Base-by-base conservation (phyloP, 2,888 invertebrate species). In the Lasius fuliginosus region DNA sequence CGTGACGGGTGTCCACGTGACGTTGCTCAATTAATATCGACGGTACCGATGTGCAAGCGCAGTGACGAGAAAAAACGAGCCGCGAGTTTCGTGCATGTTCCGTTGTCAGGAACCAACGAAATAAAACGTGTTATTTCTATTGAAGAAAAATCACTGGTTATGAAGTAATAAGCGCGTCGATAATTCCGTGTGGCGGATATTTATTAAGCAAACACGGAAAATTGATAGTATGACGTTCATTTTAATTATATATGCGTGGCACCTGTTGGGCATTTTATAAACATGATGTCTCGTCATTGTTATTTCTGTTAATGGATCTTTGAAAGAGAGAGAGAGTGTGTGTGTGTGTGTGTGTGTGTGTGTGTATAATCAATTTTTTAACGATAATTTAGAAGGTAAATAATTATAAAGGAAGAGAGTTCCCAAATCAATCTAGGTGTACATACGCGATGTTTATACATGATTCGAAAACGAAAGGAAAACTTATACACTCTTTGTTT, bases 201-300 rank as follows among this genome's bases (percentile, higher is more conserved):
- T 84, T 74, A 82, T 84, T 74, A 69, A 65, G 23, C 84, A 18
- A 36, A 42, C 42, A 46, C 12, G 69, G 65, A 42, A 82, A 82
- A 82, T 64, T 18, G 56, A 33, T 23, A n/a, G 79, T 53, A 36
- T 60, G 60, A 65, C 81, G 74, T 74, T 73, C 15, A 42, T 68
- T 62, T 68, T 42, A 53, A 56, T 84, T 60, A 73, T 64, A 27
- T 49, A 81, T 65, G 62, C 65, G 42, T 85, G 75, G 79, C 84
- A 85, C 85, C 84, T 85, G 85, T 85, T 84, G 85, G 84, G 56
- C 60, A 58, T 58, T 68, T 60, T 40, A 18, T 46, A 81, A 71
- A 81, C 5, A 46, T 33, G 18, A 49, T 60, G 42, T 68, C 56
- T 68, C 56, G 53, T 68, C 68, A 42, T 81, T 60, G 27, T 58